These are phyloP conservation scores for Eristalinus sepulchralis DNA, from an alignment of 2,888 invertebrate species.

Conservation along the genomic window DNA sequence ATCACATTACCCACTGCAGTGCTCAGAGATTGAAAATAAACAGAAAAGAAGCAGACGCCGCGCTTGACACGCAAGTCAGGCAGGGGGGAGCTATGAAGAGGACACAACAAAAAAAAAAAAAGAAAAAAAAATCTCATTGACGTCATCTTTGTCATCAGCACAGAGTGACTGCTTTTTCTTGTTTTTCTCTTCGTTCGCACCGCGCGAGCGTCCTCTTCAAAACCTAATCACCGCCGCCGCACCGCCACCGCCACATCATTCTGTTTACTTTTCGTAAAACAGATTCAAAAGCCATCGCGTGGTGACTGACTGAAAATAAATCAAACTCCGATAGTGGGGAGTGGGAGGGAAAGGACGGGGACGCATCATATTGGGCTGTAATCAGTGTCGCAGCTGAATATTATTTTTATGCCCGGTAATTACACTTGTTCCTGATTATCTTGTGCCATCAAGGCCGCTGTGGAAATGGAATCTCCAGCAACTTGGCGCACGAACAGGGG, in stretches of 20 bases:
- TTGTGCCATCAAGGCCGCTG: neutral
- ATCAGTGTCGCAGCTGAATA: slow-evolving; percentile 10
- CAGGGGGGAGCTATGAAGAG: neutral
- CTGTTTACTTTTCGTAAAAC: neutral
- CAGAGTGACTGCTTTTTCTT: slow-evolving; percentile 63
- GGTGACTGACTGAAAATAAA: slow-evolving; percentile 15
- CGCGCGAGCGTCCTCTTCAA: slow-evolving; percentile 3
- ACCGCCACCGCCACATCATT: neutral
- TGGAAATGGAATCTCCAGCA: neutral
- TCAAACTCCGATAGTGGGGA: neutral
- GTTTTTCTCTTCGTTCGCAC: slow-evolving; percentile 42
- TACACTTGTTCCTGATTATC: neutral
- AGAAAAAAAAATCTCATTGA: slow-evolving; percentile 52
- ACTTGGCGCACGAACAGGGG: neutral
- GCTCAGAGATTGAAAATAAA: neutral
- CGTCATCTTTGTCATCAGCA: slow-evolving; percentile 52
- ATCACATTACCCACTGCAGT: slow-evolving; percentile 61
- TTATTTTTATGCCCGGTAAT: neutral
- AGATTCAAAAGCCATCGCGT: neutral
- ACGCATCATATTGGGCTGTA: neutral
- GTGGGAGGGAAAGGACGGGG: neutral
- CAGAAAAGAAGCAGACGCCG: neutral
- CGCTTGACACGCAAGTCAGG: neutral
- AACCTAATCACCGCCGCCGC: neutral
- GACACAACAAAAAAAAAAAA: slow-evolving; percentile 1